Conservation (phyloP, 2,888 invertebrate genomes). For the Cremastobaeus sp. region DNA sequence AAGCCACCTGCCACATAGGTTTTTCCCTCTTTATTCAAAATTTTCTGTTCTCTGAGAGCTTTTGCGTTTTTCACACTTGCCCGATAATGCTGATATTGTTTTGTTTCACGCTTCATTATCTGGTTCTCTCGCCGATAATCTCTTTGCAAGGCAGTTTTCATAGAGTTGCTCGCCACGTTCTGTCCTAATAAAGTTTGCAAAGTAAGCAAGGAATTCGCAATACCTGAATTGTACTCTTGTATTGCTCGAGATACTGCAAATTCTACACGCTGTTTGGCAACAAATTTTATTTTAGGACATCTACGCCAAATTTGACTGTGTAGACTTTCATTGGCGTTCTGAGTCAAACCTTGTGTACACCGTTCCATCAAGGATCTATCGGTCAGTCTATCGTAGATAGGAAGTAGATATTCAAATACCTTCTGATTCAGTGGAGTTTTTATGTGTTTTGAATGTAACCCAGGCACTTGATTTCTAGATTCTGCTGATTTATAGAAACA, state of each 20-base stretch:
- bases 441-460: not conserved
- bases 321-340: constrained; percentile 20
- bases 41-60: too few relatives aligned
- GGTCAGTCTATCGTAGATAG: constrained; percentile 1
- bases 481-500: constrained; percentile 8
- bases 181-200: too few relatives aligned
- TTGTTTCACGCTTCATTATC: too few relatives aligned
- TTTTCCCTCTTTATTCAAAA: too few relatives aligned
- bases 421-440: not conserved
- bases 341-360: constrained; percentile 4
- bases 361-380: constrained; percentile 7
- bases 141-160: too few relatives aligned
- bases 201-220: too few relatives aligned
- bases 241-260: not conserved
- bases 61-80: too few relatives aligned
- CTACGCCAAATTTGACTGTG: constrained; percentile 1
- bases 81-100: too few relatives aligned
- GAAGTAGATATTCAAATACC: not conserved
- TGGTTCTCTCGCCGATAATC: too few relatives aligned
- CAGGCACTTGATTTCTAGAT: not conserved
- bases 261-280: not conserved
- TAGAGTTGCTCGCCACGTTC: too few relatives aligned
- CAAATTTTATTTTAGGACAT: not conserved
- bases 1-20: too few relatives aligned
- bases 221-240: not conserved